Conservation (phyloP, 1,140 invertebrate genomes). For the Glossosoma conforme region DNA sequence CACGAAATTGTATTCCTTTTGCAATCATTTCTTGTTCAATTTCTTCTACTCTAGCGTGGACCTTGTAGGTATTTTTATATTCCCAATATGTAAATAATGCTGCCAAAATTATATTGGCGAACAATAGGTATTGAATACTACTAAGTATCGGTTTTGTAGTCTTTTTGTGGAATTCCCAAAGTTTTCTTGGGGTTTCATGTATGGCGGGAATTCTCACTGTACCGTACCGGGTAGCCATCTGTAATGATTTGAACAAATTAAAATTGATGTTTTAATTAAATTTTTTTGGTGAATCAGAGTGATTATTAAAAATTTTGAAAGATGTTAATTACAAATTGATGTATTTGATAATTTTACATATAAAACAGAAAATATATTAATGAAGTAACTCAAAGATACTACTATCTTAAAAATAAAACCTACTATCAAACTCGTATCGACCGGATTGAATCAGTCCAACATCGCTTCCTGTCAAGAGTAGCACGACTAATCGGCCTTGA, state of each 20-base stretch:
- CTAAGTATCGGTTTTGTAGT: slow-evolving; percentile 36
- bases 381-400: too few species aligned
- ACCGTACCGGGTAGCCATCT: slow-evolving; percentile 44
- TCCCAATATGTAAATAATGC: slow-evolving; percentile 42
- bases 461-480: too few species aligned
- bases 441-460: too few species aligned
- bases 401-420: neutral
- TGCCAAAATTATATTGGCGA: slow-evolving; percentile 34
- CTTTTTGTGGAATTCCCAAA: slow-evolving; percentile 37
- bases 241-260: slow-evolving; percentile 32
- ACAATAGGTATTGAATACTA: slow-evolving; percentile 31
- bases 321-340: neutral
- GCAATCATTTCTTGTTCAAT: slow-evolving; percentile 34
- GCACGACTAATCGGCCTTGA: too few species aligned
- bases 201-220: slow-evolving; percentile 44
- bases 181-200: slow-evolving; percentile 36
- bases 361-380: neutral
- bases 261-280: neutral
- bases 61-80: slow-evolving; percentile 37
- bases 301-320: neutral
- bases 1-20: slow-evolving; percentile 19
- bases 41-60: slow-evolving; percentile 36
- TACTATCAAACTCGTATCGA: too few species aligned
- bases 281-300: neutral
- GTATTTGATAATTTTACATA: neutral